Evolutionary conservation across 1,140 invertebrate genomes (phyloP).

Genomic region (Cyclargus thomasi): DNA sequence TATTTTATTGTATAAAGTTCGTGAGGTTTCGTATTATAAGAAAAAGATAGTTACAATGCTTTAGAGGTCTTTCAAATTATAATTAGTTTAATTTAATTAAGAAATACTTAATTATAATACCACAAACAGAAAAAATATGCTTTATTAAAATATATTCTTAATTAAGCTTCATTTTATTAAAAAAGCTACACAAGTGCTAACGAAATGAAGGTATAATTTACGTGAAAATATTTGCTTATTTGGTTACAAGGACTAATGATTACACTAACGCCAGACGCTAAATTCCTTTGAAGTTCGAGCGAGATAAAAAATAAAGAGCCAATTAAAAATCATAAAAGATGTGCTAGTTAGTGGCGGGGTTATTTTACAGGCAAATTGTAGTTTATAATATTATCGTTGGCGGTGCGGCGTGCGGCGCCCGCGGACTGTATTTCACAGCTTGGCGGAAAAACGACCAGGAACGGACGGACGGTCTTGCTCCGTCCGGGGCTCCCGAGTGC

Average conservation of each 20-base stretch:
- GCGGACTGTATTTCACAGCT: conserved; percentile 30
- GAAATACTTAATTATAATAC: too few species aligned
- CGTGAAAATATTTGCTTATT: neutral
- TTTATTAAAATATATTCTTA: neutral
- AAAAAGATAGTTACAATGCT: too few species aligned
- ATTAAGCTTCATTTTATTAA: neutral
- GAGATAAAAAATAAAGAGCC: neutral
- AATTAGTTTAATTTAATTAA: too few species aligned
- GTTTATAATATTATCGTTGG: conserved; percentile 41
- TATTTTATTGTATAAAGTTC: too few species aligned
- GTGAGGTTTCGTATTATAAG: too few species aligned
- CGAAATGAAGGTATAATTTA: neutral
- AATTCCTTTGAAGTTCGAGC: neutral
- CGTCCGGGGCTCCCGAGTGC: conserved; percentile 25
- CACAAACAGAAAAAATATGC: too few species aligned
- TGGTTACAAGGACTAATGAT: neutral
- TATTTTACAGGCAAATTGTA: conserved; percentile 36
- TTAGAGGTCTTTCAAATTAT: too few species aligned
- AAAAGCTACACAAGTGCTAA: neutral
- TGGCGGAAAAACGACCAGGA: conserved; percentile 39
- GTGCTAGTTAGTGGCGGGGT: conserved; percentile 17
- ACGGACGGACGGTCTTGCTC: conserved; percentile 41
- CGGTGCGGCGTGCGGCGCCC: conserved; percentile 18
- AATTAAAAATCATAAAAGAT: conserved; percentile 15
- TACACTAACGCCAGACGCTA: neutral